Conservation (phyloP, 2,797 vertebrate species). For the Mareca strepera region DNA sequence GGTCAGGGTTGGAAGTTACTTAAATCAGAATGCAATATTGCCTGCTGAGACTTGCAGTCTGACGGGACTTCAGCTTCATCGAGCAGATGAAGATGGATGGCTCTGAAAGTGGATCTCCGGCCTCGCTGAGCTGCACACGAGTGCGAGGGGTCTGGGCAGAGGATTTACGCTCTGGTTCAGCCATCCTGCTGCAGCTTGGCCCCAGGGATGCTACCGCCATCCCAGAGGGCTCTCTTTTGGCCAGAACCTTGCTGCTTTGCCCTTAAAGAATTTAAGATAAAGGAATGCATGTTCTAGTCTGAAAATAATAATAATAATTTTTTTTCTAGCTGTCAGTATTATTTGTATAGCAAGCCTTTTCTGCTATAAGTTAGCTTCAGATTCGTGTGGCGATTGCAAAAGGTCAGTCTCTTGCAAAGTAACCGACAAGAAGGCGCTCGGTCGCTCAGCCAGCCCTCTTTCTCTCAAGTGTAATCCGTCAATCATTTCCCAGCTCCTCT, state of each 20-base stretch:
- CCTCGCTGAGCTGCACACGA: background rate
- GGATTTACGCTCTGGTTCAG: background rate
- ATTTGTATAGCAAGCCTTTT: background rate
- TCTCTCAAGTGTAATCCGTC: background rate
- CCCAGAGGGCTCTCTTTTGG: background rate
- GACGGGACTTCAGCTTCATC: background rate
- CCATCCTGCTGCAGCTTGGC: background rate
- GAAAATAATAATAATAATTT: background rate
- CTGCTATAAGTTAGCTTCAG: background rate
- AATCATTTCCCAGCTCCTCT: background rate
- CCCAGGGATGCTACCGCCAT: background rate
- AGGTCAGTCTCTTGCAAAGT: background rate
- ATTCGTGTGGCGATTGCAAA: background rate
- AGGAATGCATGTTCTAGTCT: background rate
- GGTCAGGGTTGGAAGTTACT: background rate
- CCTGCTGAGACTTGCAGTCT: constrained; percentile 7
- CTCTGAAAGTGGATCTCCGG: background rate
- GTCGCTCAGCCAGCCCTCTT: constrained; percentile 3
- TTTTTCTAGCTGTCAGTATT: background rate
- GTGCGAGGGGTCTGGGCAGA: background rate
- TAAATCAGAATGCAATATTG: constrained; percentile 3
- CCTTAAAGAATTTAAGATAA: constrained; percentile 23
- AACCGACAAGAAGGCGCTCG: background rate
- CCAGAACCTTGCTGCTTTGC: background rate
- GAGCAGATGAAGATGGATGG: constrained; percentile 23